Evolutionary conservation across 2,888 invertebrate genomes (phyloP).

Genomic region (Drosophila algonquin): DNA sequence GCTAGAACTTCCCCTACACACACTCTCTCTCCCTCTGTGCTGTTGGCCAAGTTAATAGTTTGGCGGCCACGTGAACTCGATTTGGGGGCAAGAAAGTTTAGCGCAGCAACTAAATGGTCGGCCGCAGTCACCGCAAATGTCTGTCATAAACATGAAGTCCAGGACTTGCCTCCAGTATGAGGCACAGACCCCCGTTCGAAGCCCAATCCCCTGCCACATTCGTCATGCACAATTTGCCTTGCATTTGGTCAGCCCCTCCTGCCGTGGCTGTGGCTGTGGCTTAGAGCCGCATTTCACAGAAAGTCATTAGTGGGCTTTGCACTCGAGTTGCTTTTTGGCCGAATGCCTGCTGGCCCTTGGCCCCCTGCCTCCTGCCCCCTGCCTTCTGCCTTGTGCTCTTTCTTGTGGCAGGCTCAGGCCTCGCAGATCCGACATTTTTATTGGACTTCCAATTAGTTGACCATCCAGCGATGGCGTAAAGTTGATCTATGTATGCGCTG

Average conservation of each 20-base stretch:
- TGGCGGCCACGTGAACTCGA: constrained; percentile 67
- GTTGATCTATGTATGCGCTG: constrained; percentile 65
- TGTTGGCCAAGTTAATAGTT: constrained; percentile 58
- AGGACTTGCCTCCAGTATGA: constrained; percentile 1
- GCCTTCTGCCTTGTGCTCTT: not conserved
- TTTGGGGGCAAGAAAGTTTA: constrained; percentile 71
- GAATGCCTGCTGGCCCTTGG: constrained; percentile 52
- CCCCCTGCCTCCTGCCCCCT: constrained; percentile 1
- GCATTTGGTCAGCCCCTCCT: constrained; percentile 50
- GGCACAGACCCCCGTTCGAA: not conserved
- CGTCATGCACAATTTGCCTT: constrained; percentile 77
- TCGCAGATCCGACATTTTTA: constrained; percentile 78
- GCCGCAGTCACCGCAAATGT: constrained; percentile 71
- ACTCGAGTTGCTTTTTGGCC: constrained; percentile 69
- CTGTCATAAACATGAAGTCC: constrained; percentile 67
- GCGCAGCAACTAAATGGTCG: constrained; percentile 51
- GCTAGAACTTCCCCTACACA: constrained; percentile 14
- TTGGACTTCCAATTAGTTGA: constrained; percentile 80
- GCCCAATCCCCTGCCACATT: constrained; percentile 69
- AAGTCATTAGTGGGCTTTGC: constrained; percentile 78
- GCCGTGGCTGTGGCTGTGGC: constrained; percentile 17
- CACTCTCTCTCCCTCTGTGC: constrained; percentile 5
- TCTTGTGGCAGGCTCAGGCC: constrained; percentile 7
- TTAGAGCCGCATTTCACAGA: constrained; percentile 69
- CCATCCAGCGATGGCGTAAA: constrained; percentile 65